phyloP scores from a whole-genome alignment of 2,113 vertebrate species.

The Xenopus tropicalis region DNA sequence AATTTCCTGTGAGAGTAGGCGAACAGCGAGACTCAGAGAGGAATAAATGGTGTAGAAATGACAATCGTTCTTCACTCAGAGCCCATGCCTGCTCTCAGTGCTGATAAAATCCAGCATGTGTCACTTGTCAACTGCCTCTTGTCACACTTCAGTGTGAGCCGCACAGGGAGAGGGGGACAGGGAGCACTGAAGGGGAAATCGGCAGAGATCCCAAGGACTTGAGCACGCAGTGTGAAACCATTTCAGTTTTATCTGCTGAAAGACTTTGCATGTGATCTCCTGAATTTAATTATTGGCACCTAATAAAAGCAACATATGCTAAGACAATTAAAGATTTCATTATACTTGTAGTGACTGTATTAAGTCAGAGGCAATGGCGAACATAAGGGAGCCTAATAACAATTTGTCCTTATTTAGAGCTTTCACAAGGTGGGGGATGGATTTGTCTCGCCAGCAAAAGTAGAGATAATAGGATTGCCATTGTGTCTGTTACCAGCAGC shows the following conservation, averaged over 20 bases:
- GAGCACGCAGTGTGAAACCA: conserved; percentile 98
- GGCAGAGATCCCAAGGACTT: conserved; percentile 90
- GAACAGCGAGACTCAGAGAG: conserved; percentile 68
- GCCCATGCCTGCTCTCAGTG: conserved; percentile 75
- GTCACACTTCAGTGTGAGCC: conserved; percentile 91
- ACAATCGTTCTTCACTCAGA: conserved; percentile 83
- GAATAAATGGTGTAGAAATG: conserved; percentile 90
- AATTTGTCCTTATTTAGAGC: conserved; percentile 15
- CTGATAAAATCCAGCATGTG: conserved; percentile 86
- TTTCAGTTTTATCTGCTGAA: conserved; percentile 94
- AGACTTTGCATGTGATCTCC: conserved; percentile 97
- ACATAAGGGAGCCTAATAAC: conserved; percentile 30
- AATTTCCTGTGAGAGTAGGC: conserved; percentile 67
- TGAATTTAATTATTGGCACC: conserved; percentile 98
- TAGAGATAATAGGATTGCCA: background rate
- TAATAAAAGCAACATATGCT: conserved; percentile 99
- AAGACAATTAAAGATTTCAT: conserved; percentile 99
- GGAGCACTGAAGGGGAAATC: conserved; percentile 95
- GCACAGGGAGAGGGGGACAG: conserved; percentile 77
- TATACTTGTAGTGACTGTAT: conserved; percentile 91
- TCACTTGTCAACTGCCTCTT: conserved; percentile 82
- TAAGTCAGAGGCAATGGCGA: conserved; percentile 49
- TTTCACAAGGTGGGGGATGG: conserved; percentile 5
- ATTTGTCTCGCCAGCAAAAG: background rate
- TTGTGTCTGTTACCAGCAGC: too few relatives aligned